Conservation (phyloP, 2,797 vertebrate genomes). For the Sebastes oblongus region DNA sequence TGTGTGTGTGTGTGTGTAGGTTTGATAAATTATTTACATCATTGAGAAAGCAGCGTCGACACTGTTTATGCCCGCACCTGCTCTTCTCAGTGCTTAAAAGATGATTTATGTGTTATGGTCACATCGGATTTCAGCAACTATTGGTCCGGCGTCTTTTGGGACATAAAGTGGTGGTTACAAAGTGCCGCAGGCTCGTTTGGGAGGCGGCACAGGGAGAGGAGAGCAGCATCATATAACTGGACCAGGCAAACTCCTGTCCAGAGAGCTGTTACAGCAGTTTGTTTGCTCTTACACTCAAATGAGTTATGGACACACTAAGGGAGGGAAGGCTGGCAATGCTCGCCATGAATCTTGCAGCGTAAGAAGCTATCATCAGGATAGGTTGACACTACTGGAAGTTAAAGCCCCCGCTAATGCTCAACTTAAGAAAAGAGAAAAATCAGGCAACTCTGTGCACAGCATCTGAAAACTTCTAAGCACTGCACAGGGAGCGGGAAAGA, state of each 20-base stretch:
- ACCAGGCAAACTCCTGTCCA: conserved; percentile 91
- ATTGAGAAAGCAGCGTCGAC: conserved; percentile 90
- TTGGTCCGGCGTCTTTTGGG: conserved; percentile 91
- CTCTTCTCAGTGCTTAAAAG: conserved; percentile 95
- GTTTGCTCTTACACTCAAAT: conserved; percentile 90
- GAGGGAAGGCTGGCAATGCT: conserved; percentile 45
- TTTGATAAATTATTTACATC: conserved; percentile 99
- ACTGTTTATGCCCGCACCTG: conserved; percentile 95
- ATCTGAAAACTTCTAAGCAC: conserved; percentile 28
- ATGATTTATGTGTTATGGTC: conserved; percentile 98
- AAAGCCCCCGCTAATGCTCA: conserved; percentile 30
- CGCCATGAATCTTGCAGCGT: conserved; percentile 58
- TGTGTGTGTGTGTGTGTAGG: conserved; percentile 74
- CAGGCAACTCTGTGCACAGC: background rate
- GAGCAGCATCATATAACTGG: conserved; percentile 91
- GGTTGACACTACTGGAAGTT: conserved; percentile 45
- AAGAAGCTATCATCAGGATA: conserved; percentile 53
- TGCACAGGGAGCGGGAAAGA: background rate
- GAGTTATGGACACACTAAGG: conserved; percentile 84
- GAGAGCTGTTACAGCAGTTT: conserved; percentile 90
- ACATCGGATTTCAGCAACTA: conserved; percentile 94
- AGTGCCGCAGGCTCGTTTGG: conserved; percentile 87
- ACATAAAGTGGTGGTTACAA: conserved; percentile 96
- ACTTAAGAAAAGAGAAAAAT: conserved; percentile 40
- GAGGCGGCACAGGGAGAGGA: conserved; percentile 70